phyloP scores from a whole-genome alignment of 1,140 invertebrate genomes.

The Capitella teleta region DNA sequence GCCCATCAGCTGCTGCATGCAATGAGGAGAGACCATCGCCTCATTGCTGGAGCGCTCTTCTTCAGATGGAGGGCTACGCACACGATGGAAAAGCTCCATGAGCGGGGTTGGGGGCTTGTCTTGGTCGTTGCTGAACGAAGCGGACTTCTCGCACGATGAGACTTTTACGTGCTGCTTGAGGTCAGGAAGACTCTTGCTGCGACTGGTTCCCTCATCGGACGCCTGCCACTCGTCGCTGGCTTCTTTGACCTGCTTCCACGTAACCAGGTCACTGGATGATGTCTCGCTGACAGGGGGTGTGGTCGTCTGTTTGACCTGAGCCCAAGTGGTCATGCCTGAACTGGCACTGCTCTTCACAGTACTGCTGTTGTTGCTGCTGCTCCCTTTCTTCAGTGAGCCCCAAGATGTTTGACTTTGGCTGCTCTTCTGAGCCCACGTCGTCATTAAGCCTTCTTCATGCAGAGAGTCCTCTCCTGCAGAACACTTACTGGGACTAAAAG shows the following conservation, averaged over 20 bases:
- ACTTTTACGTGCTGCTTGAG: neutral
- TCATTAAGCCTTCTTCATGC: neutral
- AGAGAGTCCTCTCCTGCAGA: neutral
- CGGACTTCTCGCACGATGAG: neutral
- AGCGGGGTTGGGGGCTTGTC: neutral
- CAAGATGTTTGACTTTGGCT: neutral
- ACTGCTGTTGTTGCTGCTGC: slow-evolving; percentile 2
- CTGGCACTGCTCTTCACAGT: neutral
- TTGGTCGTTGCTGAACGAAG: neutral
- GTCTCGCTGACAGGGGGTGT: no score
- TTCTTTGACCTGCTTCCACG: slow-evolving; percentile 2
- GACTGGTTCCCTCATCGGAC: neutral
- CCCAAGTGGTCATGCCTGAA: neutral
- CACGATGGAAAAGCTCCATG: slow-evolving; percentile 2
- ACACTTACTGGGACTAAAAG: slow-evolving; percentile 7
- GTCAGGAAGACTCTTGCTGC: slow-evolving; percentile 2
- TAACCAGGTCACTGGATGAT: neutral
- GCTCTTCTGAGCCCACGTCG: neutral
- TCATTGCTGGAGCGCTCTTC: neutral
- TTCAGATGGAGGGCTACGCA: neutral
- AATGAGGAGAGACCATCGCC: slow-evolving; percentile 3
- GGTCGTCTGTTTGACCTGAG: neutral
- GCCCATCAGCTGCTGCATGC: neutral
- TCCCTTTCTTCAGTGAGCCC: neutral
- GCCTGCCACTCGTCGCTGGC: no score